Conservation (phyloP, 2,113 vertebrate species). For the Megalops atlanticus region DNA sequence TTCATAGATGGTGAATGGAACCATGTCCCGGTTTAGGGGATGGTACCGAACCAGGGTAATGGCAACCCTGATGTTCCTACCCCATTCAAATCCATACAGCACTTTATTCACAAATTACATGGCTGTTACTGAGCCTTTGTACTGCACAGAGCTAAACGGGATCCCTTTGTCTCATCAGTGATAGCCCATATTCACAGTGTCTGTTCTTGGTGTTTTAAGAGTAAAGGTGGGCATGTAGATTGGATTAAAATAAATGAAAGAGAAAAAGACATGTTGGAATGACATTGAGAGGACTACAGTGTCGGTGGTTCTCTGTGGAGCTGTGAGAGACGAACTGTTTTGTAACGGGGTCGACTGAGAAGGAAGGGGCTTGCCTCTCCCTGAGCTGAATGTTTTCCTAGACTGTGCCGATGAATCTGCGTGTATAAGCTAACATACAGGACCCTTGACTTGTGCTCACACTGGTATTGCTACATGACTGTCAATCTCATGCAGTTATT, state of each 20-base stretch:
- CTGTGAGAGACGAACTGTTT: not conserved
- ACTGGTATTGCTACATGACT: conserved; percentile 45
- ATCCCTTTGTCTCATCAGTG: conserved; percentile 34
- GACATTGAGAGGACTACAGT: not conserved
- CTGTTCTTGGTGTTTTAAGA: not conserved
- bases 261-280: not conserved
- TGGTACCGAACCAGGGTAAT: conserved; percentile 31
- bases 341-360: conserved; percentile 1
- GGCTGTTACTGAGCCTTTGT: conserved; percentile 27
- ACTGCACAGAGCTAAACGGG: conserved; percentile 3
- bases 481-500: conserved; percentile 43
- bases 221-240: conserved; percentile 28
- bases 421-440: conserved; percentile 35
- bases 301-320: not conserved
- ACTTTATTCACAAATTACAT: conserved; percentile 48
- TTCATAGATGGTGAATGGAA: conserved; percentile 8
- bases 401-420: conserved; percentile 40
- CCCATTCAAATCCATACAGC: conserved; percentile 48
- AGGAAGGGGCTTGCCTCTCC: conserved; percentile 25
- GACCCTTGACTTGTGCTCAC: conserved; percentile 51
- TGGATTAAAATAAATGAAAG: conserved; percentile 30
- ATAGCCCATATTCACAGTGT: not conserved
- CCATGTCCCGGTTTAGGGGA: conserved; percentile 14
- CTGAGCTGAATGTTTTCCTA: conserved; percentile 53
- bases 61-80: conserved; percentile 17